These are phyloP conservation scores for Rostratula benghalensis DNA, from an alignment of 2,113 vertebrate species.

Conservation along the genomic window DNA sequence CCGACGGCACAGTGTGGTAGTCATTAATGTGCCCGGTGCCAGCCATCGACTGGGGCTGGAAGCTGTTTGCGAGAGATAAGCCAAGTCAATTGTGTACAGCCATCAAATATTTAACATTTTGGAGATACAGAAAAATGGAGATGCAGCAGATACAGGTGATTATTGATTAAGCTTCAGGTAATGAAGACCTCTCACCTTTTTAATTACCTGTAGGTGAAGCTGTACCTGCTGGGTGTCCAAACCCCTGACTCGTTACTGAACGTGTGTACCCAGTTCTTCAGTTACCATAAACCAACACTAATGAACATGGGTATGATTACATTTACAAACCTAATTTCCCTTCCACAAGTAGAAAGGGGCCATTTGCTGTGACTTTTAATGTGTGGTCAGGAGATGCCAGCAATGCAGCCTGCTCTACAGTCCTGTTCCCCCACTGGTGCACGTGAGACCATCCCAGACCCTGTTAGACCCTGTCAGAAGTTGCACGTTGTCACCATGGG, in stretches of 20 bases:
- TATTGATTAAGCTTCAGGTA: conserved; percentile 14
- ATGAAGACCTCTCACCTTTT: background rate
- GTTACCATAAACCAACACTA: background rate
- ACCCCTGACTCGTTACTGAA: background rate
- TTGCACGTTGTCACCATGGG: fast-evolving
- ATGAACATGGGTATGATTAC: too few species aligned
- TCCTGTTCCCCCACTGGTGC: fast-evolving
- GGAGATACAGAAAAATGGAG: conserved; percentile 17
- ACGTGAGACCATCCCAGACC: background rate
- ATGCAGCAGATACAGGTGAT: background rate
- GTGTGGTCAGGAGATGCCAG: background rate
- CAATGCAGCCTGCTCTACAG: too few species aligned
- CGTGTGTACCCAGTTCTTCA: background rate
- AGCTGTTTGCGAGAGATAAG: conserved; percentile 65
- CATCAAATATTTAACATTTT: conserved; percentile 35
- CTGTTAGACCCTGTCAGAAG: background rate
- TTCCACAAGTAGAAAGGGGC: background rate
- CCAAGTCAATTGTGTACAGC: conserved; percentile 61
- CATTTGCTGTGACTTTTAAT: fast-evolving
- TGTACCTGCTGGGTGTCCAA: background rate
- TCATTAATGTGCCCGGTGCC: conserved; percentile 38
- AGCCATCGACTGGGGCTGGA: conserved; percentile 10
- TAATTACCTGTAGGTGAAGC: background rate
- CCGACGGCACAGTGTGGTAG: background rate
- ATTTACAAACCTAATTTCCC: background rate